These are phyloP conservation scores for Andrena bucephala DNA, from an alignment of 2,888 invertebrate genomes.

Conservation along the genomic window DNA sequence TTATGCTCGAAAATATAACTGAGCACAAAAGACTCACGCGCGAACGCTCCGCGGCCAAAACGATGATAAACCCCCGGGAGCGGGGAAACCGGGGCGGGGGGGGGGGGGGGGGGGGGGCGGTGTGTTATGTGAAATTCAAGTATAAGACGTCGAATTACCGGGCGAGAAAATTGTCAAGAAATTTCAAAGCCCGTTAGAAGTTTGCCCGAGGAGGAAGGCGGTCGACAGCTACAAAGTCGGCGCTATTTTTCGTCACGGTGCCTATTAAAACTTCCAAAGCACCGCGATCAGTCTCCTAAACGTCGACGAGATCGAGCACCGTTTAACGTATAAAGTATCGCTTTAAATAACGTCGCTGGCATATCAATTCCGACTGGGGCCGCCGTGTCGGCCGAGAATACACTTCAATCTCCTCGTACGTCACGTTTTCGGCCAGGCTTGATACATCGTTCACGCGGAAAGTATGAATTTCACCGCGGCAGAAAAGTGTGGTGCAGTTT, in stretches of 20 bases:
- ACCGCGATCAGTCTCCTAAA: constrained; percentile 24
- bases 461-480: constrained; percentile 4
- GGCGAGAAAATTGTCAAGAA: constrained; percentile 25
- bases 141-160: constrained; percentile 1
- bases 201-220: neutral
- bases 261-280: constrained; percentile 37
- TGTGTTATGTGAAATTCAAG: constrained; percentile 3
- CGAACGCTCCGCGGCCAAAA: too few relatives aligned
- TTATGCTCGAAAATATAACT: neutral
- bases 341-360: constrained; percentile 12
- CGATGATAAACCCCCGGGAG: neutral
- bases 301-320: constrained; percentile 15
- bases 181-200: constrained; percentile 25
- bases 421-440: neutral
- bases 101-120: too few relatives aligned
- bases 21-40: neutral
- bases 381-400: neutral
- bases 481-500: neutral
- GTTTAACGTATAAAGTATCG: constrained; percentile 10
- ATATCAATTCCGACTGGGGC: constrained; percentile 18
- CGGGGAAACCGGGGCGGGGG: too few relatives aligned
- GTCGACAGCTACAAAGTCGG: constrained; percentile 6
- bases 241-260: constrained; percentile 21
- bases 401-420: neutral
- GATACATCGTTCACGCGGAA: neutral